Evolutionary conservation across 2,797 vertebrate genomes (phyloP).

Genomic region (Gastrophryne carolinensis): DNA sequence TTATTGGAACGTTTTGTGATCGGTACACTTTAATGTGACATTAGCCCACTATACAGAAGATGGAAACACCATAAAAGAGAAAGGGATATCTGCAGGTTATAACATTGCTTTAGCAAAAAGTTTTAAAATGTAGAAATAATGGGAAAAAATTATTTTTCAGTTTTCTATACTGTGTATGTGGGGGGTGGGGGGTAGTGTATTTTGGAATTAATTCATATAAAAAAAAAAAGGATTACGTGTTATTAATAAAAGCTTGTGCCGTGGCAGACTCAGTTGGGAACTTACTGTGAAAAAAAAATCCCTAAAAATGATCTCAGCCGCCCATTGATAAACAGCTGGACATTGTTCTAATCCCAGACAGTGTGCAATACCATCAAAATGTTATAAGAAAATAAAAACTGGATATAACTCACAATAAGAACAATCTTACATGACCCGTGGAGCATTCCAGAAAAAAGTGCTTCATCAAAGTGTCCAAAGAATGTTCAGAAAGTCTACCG

Average conservation of each 20-base stretch:
- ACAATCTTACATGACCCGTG: constrained; percentile 2
- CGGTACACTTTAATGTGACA: too few species aligned
- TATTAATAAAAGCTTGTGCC: background rate
- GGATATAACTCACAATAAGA: background rate
- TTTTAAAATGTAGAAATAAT: too few species aligned
- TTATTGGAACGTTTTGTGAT: too few species aligned
- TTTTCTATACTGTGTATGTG: too few species aligned
- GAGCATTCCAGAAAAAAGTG: constrained; percentile 55
- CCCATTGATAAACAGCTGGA: constrained; percentile 14
- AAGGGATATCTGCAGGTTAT: too few species aligned
- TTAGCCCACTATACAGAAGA: too few species aligned
- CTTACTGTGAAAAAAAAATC: background rate
- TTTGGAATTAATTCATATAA: background rate
- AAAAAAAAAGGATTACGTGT: background rate
- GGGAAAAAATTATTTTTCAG: too few species aligned
- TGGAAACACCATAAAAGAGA: too few species aligned
- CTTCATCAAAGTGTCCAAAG: constrained; percentile 55
- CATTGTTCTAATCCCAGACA: constrained; percentile 4
- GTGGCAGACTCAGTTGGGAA: background rate
- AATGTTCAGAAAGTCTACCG: background rate
- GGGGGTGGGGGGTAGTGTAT: background rate
- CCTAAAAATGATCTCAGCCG: background rate
- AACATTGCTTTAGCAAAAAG: too few species aligned
- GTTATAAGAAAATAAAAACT: background rate
- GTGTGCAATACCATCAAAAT: background rate